Evolutionary conservation across 2,888 invertebrate species (phyloP).

Genomic region (Ernsta delagoae): DNA sequence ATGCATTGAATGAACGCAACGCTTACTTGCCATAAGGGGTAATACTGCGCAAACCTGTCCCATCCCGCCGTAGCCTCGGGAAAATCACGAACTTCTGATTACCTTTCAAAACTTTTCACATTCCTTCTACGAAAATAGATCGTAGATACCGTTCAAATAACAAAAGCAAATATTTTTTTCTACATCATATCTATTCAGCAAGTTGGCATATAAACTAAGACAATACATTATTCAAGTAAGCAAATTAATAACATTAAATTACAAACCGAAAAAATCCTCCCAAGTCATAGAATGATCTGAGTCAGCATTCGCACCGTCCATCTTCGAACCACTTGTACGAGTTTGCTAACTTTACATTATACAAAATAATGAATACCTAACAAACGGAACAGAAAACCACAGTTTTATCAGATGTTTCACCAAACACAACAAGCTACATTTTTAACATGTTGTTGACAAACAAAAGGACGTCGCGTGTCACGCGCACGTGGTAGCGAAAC

Average conservation of each 20-base stretch:
- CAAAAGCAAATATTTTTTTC: too few species aligned
- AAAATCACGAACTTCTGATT: slow-evolving; percentile 53
- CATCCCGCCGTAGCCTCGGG: slow-evolving; percentile 54
- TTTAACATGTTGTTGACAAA: slow-evolving; percentile 70
- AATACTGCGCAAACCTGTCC: slow-evolving; percentile 69
- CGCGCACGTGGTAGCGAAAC: slow-evolving; percentile 47
- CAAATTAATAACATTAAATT: slow-evolving; percentile 32
- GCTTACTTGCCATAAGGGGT: slow-evolving; percentile 64
- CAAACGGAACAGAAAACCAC: slow-evolving; percentile 26
- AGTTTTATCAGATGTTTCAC: slow-evolving; percentile 35
- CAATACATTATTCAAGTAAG: not conserved
- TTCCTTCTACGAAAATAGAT: slow-evolving; percentile 21
- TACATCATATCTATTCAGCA: too few species aligned
- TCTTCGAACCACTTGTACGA: slow-evolving; percentile 60
- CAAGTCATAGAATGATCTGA: slow-evolving; percentile 89
- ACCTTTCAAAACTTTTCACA: slow-evolving; percentile 24
- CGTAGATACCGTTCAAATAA: too few species aligned
- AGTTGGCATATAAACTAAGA: not conserved
- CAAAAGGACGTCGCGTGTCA: slow-evolving; percentile 65
- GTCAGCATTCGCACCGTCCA: slow-evolving; percentile 84
- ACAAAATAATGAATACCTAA: slow-evolving; percentile 30
- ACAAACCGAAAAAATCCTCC: slow-evolving; percentile 90
- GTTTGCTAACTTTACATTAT: slow-evolving; percentile 56
- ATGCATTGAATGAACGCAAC: slow-evolving; percentile 58
- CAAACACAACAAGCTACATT: slow-evolving; percentile 42